Conservation (phyloP, 1,140 invertebrate genomes). For the Tigriopus japonicus region DNA sequence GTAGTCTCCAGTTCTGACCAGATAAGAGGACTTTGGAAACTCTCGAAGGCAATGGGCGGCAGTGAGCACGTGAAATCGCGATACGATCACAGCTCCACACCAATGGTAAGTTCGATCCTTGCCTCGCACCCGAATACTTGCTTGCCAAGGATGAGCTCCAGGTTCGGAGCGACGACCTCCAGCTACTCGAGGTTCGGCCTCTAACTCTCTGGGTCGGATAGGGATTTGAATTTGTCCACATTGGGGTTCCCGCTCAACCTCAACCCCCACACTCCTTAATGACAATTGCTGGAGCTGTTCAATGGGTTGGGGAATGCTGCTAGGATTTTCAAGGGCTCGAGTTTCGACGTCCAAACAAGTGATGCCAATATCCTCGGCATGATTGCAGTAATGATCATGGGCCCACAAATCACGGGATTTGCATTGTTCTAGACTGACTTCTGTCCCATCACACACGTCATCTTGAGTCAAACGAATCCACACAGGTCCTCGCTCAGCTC, state of each 20-base stretch:
- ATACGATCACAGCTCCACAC: slow-evolving; percentile 55
- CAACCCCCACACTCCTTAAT: too few species aligned
- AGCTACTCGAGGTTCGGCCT: not conserved
- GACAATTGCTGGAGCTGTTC: too few species aligned
- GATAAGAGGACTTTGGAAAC: slow-evolving; percentile 41
- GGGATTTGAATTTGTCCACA: not conserved
- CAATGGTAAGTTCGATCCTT: slow-evolving; percentile 35
- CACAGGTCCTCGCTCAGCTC: not conserved
- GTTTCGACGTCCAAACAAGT: not conserved
- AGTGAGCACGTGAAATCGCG: slow-evolving; percentile 44
- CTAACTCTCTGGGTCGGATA: not conserved
- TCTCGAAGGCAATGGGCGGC: slow-evolving; percentile 55
- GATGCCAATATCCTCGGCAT: slow-evolving; percentile 1
- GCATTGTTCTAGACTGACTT: not conserved
- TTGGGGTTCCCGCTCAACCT: too few species aligned
- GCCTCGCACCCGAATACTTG: not conserved
- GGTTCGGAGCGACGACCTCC: not conserved
- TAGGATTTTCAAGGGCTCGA: too few species aligned
- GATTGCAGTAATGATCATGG: slow-evolving; percentile 6
- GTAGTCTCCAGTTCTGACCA: slow-evolving; percentile 47
- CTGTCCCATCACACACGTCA: not conserved
- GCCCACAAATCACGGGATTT: slow-evolving; percentile 1
- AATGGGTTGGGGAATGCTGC: too few species aligned
- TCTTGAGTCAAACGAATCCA: not conserved
- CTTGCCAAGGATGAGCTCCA: slow-evolving; percentile 8